Evolutionary conservation across 2,797 vertebrate genomes (phyloP).

Genomic region (Simalia tracyae): DNA sequence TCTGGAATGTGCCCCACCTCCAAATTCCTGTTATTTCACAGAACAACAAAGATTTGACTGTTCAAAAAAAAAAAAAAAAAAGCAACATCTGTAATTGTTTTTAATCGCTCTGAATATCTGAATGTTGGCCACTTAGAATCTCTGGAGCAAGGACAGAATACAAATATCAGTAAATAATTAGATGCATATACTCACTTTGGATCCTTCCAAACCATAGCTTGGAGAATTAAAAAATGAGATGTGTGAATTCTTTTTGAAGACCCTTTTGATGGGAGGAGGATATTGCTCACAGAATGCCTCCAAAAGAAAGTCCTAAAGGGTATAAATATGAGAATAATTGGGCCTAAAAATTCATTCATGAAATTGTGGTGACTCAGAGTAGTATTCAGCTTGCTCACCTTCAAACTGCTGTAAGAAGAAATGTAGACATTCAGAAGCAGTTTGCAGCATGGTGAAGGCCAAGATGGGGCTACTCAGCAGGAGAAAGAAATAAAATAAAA

Average conservation of each 20-base stretch:
- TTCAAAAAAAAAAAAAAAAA: neutral
- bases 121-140: neutral
- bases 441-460: neutral
- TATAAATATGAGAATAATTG: neutral
- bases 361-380: neutral
- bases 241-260: neutral
- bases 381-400: neutral
- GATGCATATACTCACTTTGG: neutral
- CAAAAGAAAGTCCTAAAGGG: neutral
- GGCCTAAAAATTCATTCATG: neutral
- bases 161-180: neutral
- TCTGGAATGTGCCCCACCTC: neutral
- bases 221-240: neutral
- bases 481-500: neutral
- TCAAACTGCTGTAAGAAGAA: neutral
- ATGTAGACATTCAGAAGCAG: neutral
- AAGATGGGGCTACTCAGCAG: neutral
- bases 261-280: neutral
- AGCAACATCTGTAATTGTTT: neutral
- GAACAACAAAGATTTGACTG: neutral
- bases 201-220: neutral
- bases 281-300: neutral
- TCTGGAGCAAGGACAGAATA: neutral
- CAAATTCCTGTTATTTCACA: neutral
- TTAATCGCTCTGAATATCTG: neutral